These are phyloP conservation scores for Bursaphelenchus mucronatus DNA, from an alignment of 1,140 invertebrate genomes.

Conservation along the genomic window DNA sequence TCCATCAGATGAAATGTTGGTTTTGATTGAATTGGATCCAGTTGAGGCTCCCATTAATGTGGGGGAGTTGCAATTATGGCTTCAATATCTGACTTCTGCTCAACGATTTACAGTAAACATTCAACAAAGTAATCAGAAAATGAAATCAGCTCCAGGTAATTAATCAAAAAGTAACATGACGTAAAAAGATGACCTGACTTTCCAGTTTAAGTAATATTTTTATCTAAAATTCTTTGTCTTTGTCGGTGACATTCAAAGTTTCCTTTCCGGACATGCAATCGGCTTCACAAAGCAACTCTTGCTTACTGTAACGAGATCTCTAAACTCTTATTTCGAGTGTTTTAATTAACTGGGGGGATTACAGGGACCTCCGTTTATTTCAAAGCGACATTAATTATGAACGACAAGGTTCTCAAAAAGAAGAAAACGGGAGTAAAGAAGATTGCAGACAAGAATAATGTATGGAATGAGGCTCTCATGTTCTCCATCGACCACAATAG, in stretches of 20 bases:
- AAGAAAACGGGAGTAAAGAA: conserved; percentile 6
- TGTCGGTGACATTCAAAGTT: too few species aligned
- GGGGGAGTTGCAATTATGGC: conserved; percentile 8
- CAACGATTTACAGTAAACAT: conserved; percentile 15
- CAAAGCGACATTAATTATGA: conserved; percentile 8
- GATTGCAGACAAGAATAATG: background rate
- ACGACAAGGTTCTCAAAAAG: conserved; percentile 12
- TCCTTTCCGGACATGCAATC: too few species aligned
- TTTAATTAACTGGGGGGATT: background rate
- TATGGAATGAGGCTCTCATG: conserved; percentile 14
- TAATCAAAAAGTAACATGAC: too few species aligned
- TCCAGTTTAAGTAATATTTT: too few species aligned
- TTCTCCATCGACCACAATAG: conserved; percentile 9
- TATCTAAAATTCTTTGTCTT: too few species aligned
- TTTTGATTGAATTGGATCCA: conserved; percentile 12
- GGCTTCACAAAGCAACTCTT: background rate
- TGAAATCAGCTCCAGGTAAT: too few species aligned
- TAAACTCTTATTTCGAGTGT: background rate
- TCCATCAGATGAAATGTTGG: conserved; percentile 11
- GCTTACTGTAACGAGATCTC: background rate
- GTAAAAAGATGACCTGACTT: too few species aligned
- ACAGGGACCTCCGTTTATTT: conserved; percentile 2
- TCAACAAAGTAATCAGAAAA: background rate
- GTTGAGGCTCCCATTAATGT: conserved; percentile 5
- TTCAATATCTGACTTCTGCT: conserved; percentile 10